Evolutionary conservation across 2,888 invertebrate genomes (phyloP).

Genomic region (Drosophila mayaguana): DNA sequence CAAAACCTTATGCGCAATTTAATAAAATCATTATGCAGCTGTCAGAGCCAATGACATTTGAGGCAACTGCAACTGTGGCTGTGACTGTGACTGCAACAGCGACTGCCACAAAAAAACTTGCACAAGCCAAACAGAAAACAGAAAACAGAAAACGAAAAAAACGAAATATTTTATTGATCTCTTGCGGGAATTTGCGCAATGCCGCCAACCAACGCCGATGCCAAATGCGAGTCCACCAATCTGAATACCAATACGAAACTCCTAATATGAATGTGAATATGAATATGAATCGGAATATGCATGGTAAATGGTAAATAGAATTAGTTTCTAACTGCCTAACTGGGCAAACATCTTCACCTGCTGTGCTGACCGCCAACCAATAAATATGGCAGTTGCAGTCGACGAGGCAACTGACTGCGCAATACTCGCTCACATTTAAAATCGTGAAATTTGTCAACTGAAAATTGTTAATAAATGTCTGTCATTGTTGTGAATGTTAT

Average conservation of each 20-base stretch:
- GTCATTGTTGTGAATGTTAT: background rate
- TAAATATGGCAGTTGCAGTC: conserved; percentile 1
- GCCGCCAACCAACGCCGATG: conserved; percentile 48
- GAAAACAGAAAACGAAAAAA: conserved; percentile 4
- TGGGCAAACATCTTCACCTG: conserved; percentile 76
- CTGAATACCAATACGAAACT: conserved; percentile 12
- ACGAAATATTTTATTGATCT: conserved; percentile 71
- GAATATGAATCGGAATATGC: conserved; percentile 20
- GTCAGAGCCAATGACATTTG: conserved; percentile 70
- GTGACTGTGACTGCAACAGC: conserved; percentile 32
- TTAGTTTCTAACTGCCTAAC: conserved; percentile 41
- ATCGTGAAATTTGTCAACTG: background rate
- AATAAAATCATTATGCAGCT: conserved; percentile 76
- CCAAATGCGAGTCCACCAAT: conserved; percentile 46
- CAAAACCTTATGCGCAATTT: conserved; percentile 69
- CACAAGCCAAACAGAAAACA: conserved; percentile 19
- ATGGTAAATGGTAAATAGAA: conserved; percentile 42
- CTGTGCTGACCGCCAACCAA: conserved; percentile 37
- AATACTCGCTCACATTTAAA: background rate
- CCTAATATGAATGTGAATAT: conserved; percentile 29
- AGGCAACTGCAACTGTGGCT: conserved; percentile 45
- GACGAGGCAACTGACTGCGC: background rate
- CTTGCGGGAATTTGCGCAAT: conserved; percentile 67
- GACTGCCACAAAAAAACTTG: conserved; percentile 31
- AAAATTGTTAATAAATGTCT: background rate